Percentiles rank a stretch among this genome's conserved stretches.
These are phyloP conservation scores for Glaucomys volans DNA, from an alignment of 2,113 vertebrate species.

Conservation along the genomic window DNA sequence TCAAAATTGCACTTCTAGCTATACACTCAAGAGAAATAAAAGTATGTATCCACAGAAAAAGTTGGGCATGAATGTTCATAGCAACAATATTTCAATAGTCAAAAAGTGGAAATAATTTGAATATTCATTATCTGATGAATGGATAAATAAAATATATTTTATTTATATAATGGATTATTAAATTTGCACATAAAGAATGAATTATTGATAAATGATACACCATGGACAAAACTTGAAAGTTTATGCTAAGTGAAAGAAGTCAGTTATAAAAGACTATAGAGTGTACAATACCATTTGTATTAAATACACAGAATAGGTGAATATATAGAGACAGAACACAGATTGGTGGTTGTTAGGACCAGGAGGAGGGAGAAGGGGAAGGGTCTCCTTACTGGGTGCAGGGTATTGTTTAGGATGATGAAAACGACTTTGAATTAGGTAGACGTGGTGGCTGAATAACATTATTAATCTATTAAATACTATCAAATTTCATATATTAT, in stretches of 20 bases:
- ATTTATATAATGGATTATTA: background rate
- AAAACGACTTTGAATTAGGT: background rate
- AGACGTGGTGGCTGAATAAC: background rate
- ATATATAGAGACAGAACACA: background rate
- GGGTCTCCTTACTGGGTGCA: background rate
- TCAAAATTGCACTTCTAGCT: background rate
- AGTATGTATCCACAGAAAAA: background rate
- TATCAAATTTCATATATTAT: background rate
- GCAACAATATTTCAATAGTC: background rate
- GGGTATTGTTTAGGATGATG: background rate
- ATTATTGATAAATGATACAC: background rate
- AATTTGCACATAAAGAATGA: background rate
- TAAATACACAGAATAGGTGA: background rate
- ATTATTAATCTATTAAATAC: background rate
- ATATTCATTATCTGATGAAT: background rate
- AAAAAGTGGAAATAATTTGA: background rate
- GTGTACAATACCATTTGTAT: background rate
- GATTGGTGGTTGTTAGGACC: background rate
- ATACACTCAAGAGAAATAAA: background rate
- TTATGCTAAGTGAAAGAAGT: background rate
- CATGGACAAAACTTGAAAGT: background rate
- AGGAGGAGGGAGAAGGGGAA: background rate
- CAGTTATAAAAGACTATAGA: background rate
- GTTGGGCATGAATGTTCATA: background rate
- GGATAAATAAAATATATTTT: background rate